Evolutionary conservation across 2,113 vertebrate species (phyloP).

Genomic region (Vulpes vulpes): DNA sequence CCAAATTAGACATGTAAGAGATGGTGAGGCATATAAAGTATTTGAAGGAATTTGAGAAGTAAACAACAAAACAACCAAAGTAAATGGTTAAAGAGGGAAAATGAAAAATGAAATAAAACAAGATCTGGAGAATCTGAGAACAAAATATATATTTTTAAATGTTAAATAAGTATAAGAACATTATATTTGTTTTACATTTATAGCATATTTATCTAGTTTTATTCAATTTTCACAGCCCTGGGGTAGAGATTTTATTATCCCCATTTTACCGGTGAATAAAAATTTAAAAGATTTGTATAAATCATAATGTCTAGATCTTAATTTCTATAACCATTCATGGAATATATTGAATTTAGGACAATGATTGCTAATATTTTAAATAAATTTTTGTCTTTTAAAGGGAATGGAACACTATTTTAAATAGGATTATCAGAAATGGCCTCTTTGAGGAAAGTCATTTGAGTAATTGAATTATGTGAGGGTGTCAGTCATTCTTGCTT

Average conservation of each 20-base stretch:
- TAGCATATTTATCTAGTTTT: not conserved
- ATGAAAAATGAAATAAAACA: not conserved
- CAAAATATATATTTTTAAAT: not conserved
- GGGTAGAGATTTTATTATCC: not conserved
- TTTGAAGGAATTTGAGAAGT: not conserved
- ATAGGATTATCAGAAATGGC: not conserved
- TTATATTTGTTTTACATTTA: not conserved
- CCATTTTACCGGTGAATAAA: not conserved
- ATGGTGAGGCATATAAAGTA: not conserved
- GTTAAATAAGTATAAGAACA: not conserved
- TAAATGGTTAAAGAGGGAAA: not conserved
- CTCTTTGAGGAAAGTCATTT: not conserved
- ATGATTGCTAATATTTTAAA: not conserved
- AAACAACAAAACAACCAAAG: not conserved
- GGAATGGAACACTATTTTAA: not conserved
- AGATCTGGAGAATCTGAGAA: not conserved
- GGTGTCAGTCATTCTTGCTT: not conserved
- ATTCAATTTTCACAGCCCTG: not conserved
- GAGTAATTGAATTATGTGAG: not conserved
- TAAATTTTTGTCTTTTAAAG: not conserved
- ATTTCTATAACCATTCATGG: conserved; percentile 12
- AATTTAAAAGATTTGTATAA: not conserved
- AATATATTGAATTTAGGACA: not conserved
- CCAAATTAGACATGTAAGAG: conserved; percentile 29
- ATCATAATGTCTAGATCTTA: not conserved